Base-by-base conservation (phyloP, 30 jellyfish, hydroid and myxozoan genomes). In the Haliclystus octoradiatus region DNA sequence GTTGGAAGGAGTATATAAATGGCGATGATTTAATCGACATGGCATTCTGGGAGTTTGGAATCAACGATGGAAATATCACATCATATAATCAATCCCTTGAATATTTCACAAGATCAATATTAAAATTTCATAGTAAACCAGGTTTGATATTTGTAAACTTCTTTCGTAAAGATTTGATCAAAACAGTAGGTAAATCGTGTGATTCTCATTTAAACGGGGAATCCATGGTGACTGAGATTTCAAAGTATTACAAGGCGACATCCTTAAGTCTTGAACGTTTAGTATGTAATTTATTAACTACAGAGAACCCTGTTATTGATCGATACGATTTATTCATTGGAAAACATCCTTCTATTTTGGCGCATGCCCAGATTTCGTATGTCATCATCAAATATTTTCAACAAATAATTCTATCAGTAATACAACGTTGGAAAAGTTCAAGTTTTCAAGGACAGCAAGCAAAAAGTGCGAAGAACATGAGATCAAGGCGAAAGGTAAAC, bases 311-410 rank as follows among this genome's bases (percentile, higher is more conserved):
- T 1, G 49, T 70, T 4, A 60, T 72, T 26, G 62, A 68, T 9
- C 52, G 66, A 50, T 63, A 74, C 23, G 92, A 82, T 29, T 62
- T 85, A 76, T 73, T 85, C 50, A 85, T 32, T 30, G 77, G 62
- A 1, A 85, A 85, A 23, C 97, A 87, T 31, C 97, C 97, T 19
- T 87, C 97, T 1, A 51, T 50, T 35, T 65, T 87, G 25, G 97
- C 94, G 69, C 97, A 87, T 75, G 94, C 97, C n/a, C 97, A 87
- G 82, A 87, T 87, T 93, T 68, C 94, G 27, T 75, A 63, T 28
- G 34, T 76, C 13, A 70, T 87, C 2, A 80, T 80, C 9, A 76
- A 74, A 28, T 80, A 79, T 71, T 65, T 74, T 74, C 74, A 80
- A 63, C 57, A 40, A 19, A 9, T 40, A 5, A 19, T 19, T 40